Evolutionary conservation across 2,797 vertebrate species (phyloP), one percentile per base, ranked within the genome.

Genomic region (Nasua narica): DNA sequence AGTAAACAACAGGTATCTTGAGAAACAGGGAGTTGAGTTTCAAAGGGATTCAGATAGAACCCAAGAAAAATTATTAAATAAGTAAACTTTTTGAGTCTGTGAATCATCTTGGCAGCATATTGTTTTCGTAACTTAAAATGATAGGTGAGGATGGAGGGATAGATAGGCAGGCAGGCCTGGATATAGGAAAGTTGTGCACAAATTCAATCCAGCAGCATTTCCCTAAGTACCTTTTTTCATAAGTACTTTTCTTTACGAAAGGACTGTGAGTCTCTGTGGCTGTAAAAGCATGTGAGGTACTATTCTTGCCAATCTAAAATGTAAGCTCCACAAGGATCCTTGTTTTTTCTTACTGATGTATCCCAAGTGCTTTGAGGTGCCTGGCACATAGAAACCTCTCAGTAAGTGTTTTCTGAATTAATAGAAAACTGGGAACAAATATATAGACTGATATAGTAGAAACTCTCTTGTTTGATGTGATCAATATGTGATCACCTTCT

Each of bases 11-110:
- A 79, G 84, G 69, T 72, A 82, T 90, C 58, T 93, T 81, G 27
- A 95, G 81, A 56, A 89, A 35, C 46, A 67, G 15, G 37, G 82
- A 84, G 94, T 90, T 7, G 7, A 87, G 12, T 94, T 91, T 29
- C 1, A 94, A 92, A 79, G 65, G 76, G 97, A 67, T 50, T 58
- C 2, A 18, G 25, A 56, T 81, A 88, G 79, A 54, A 16, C 88
- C 52, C 84, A 35, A 43, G 40, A 93, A 79, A 37, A 92, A 6
- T 91, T 97, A 60, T 74, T 74, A 84, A 97, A 94, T 95, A 89
- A 97, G 18, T 40, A 94, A 87, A 72, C 27, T 32, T 86, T 7
- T 67, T 29, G 25, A 82, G 32, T 81, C 43, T 37, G 2, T 67
- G 0, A 81, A 81, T 92, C 43, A 92, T 96, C 96, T 90, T 91